Conservation (phyloP, 2,888 invertebrate genomes). For the Conomelus anceps region DNA sequence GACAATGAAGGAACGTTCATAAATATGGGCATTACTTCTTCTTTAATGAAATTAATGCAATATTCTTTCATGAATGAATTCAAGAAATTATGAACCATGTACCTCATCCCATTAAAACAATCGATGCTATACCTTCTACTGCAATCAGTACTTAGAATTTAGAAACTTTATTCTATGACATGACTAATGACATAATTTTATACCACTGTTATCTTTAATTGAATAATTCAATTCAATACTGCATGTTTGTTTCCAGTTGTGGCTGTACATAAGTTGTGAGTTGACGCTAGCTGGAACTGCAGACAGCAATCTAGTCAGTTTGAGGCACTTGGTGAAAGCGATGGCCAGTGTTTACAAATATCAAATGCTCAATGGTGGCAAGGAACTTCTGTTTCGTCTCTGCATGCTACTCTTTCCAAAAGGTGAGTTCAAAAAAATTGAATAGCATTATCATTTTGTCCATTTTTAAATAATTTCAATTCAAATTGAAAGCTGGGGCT, state of each 20-base stretch:
- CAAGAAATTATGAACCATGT: too few relatives aligned
- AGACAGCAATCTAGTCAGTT: constrained; percentile 10
- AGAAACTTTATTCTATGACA: too few relatives aligned
- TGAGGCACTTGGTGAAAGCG: constrained; percentile 29
- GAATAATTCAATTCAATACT: neutral
- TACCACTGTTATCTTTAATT: neutral
- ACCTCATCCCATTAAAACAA: too few relatives aligned
- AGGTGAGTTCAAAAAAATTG: constrained; percentile 23
- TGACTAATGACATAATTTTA: neutral
- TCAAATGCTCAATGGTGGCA: constrained; percentile 25
- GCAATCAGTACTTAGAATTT: too few relatives aligned
- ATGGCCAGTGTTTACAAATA: constrained; percentile 29
- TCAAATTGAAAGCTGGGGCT: too few relatives aligned
- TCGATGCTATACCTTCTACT: too few relatives aligned
- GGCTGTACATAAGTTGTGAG: constrained; percentile 30
- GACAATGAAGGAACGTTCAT: too few relatives aligned
- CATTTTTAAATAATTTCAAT: neutral
- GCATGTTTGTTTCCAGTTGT: constrained; percentile 26
- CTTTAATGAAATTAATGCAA: too few relatives aligned
- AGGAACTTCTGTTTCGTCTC: constrained; percentile 5
- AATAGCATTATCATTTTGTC: neutral
- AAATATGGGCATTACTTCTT: too few relatives aligned
- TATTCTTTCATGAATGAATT: too few relatives aligned
- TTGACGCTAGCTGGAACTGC: constrained; percentile 27
- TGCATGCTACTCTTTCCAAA: constrained; percentile 24